A percentile compares a stretch with the other conserved stretches of the same genome.
These are phyloP conservation scores for Palloptera scutellata DNA, from an alignment of 2,888 invertebrate species.

Conservation along the genomic window DNA sequence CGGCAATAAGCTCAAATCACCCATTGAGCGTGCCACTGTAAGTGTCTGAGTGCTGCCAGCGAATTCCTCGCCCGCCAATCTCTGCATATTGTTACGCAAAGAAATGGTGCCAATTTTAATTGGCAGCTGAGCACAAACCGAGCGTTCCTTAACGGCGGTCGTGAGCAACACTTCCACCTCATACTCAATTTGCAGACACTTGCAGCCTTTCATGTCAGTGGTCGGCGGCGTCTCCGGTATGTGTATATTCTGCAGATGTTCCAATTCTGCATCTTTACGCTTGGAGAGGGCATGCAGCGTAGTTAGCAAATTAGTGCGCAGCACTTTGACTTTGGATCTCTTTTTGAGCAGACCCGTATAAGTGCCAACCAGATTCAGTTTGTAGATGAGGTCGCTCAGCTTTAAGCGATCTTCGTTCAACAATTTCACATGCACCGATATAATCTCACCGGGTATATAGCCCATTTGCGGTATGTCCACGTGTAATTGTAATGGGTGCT, in stretches of 20 bases:
- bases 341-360: conserved; percentile 43
- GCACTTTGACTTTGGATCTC: conserved; percentile 40
- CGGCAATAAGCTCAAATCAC: conserved; percentile 31
- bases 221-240: conserved; percentile 49
- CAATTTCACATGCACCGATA: conserved; percentile 51
- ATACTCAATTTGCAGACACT: conserved; percentile 52
- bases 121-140: conserved; percentile 45
- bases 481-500: conserved; percentile 48
- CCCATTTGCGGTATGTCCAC: conserved; percentile 48
- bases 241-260: conserved; percentile 48
- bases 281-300: conserved; percentile 41
- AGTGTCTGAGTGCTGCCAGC: conserved; percentile 20
- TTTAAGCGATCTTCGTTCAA: conserved; percentile 47
- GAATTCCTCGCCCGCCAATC: background rate
- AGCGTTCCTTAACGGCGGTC: conserved; percentile 42
- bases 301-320: conserved; percentile 40
- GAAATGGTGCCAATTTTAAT: conserved; percentile 46
- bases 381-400: conserved; percentile 46
- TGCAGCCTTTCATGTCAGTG: conserved; percentile 41
- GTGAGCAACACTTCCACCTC: conserved; percentile 52
- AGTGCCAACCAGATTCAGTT: conserved; percentile 48
- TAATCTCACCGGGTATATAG: conserved; percentile 49
- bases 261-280: conserved; percentile 37
- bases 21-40: conserved; percentile 30
- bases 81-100: conserved; percentile 16